Conservation (phyloP, 2,888 invertebrate genomes). For the Cheilosia vulpina region DNA sequence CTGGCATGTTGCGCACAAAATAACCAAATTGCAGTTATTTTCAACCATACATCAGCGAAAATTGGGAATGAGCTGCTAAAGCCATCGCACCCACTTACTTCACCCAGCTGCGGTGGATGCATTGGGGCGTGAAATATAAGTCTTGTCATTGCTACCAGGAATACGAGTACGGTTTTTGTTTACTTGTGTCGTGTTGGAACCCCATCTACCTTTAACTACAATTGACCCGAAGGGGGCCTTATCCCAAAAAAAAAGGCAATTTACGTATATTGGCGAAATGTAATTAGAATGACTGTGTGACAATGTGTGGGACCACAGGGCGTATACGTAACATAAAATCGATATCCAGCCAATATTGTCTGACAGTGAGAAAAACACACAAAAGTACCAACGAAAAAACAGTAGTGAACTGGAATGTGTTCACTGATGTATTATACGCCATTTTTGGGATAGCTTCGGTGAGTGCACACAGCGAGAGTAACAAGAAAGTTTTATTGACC, state of each 20-base stretch:
- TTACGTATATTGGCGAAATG: constrained; percentile 31
- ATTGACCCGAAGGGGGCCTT: constrained; percentile 17
- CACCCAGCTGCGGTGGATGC: background rate
- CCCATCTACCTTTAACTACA: constrained; percentile 49
- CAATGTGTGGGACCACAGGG: constrained; percentile 57
- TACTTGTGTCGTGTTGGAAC: background rate
- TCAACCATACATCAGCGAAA: constrained; percentile 27
- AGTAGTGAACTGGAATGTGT: constrained; percentile 20
- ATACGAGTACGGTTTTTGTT: background rate
- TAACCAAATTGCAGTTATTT: constrained; percentile 43
- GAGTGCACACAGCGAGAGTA: background rate
- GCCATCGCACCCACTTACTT: background rate
- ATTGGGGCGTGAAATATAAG: constrained; percentile 51
- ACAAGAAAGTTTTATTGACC: background rate
- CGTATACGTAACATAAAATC: constrained; percentile 66
- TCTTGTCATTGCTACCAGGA: constrained; percentile 45
- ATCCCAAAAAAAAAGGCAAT: background rate
- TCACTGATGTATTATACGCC: constrained; percentile 11
- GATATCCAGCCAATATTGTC: constrained; percentile 56
- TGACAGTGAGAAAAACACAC: constrained; percentile 30
- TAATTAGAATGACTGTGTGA: constrained; percentile 57
- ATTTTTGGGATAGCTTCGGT: background rate
- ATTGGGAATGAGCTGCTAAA: background rate
- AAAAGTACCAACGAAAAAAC: background rate
- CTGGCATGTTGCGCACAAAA: constrained; percentile 40